These are phyloP conservation scores for Pocillopora damicornis DNA, from an alignment of 64 coral and sea anemone species.

Conservation along the genomic window DNA sequence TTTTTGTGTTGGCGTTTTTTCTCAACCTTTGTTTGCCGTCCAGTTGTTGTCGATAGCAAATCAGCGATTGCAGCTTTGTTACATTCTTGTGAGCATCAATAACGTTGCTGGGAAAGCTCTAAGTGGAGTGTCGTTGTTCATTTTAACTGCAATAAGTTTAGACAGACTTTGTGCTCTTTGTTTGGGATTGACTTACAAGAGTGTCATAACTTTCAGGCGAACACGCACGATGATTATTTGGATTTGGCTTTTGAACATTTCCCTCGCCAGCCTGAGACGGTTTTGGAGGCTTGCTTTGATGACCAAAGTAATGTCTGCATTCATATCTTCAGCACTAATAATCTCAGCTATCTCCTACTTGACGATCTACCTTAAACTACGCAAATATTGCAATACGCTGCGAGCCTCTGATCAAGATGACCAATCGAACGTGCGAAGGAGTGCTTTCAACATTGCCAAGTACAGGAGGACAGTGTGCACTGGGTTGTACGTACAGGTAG, in stretches of 20 bases:
- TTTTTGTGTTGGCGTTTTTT: neutral
- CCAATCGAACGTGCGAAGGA: neutral
- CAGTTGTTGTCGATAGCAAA: neutral
- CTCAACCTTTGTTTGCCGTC: neutral
- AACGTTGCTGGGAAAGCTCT: neutral
- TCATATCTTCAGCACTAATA: neutral
- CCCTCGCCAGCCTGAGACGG: neutral
- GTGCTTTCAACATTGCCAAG: neutral
- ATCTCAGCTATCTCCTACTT: neutral
- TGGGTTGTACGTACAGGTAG: neutral
- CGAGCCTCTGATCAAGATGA: too few species aligned
- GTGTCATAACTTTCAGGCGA: neutral
- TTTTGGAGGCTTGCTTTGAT: neutral
- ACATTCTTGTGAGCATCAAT: neutral
- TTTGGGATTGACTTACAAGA: neutral
- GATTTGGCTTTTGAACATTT: neutral
- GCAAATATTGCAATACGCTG: too few species aligned
- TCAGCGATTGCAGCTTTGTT: neutral
- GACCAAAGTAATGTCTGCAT: neutral
- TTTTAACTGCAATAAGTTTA: slow-evolving; percentile 11
- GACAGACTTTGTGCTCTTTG: slow-evolving; percentile 17
- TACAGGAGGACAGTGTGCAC: neutral
- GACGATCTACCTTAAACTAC: neutral
- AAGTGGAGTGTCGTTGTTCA: neutral
- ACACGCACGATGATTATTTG: neutral